Evolutionary conservation across 1,140 invertebrate species (phyloP).

Genomic region (Eufriesea mexicana): DNA sequence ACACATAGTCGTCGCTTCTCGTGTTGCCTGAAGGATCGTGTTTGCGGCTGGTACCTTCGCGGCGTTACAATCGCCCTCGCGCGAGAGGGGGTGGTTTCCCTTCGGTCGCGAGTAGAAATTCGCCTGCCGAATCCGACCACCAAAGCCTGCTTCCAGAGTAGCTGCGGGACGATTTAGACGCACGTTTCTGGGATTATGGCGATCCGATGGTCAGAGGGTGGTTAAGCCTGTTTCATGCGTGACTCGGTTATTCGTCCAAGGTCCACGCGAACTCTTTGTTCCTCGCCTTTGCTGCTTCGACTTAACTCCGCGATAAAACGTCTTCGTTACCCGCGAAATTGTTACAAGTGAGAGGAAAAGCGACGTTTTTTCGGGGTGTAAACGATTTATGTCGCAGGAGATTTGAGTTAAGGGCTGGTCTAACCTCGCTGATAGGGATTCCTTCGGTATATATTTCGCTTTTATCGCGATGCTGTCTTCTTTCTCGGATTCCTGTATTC

Average conservation of each 20-base stretch:
- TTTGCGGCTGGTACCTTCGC: not conserved
- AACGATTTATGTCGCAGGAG: not conserved
- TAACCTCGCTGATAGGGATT: not conserved
- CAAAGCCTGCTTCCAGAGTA: not conserved
- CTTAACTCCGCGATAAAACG: not conserved
- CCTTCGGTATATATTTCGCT: not conserved
- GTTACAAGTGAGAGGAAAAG: not conserved
- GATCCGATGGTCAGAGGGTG: not conserved
- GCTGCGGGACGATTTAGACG: not conserved
- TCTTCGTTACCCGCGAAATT: not conserved
- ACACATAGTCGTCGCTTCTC: not conserved
- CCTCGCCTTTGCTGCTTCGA: too few relatives aligned
- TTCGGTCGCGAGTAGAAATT: not conserved
- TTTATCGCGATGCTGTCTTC: not conserved
- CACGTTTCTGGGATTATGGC: not conserved
- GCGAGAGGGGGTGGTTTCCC: not conserved
- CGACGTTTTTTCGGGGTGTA: not conserved
- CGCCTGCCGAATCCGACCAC: not conserved
- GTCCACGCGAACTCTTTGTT: not conserved
- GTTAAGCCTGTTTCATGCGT: not conserved
- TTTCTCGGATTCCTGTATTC: not conserved
- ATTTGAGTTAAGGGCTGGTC: not conserved
- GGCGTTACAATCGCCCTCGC: not conserved
- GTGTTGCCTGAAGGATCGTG: conserved; percentile 18
- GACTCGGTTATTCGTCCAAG: not conserved